Percentiles rank a stretch among this genome's conserved stretches.
These are phyloP conservation scores for Antechinus stuartii DNA, from an alignment of 2,113 vertebrate genomes.

Conservation along the genomic window DNA sequence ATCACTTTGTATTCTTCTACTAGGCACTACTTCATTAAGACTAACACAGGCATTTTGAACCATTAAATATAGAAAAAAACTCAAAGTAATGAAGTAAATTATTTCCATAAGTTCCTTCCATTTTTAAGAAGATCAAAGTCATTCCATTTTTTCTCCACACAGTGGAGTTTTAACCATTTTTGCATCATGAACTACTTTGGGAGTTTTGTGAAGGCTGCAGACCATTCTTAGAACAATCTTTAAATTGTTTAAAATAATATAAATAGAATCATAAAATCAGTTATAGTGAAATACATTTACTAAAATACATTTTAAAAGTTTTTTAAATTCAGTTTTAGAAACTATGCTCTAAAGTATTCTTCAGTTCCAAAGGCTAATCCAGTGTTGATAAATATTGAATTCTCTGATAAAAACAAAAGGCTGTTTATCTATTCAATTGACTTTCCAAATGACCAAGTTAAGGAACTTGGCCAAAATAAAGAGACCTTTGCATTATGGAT, in stretches of 20 bases:
- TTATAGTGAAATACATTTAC: not conserved
- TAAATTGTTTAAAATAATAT: not conserved
- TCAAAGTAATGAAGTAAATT: not conserved
- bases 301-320: not conserved
- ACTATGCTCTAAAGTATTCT: not conserved
- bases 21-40: conserved; percentile 2
- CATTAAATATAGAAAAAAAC: not conserved
- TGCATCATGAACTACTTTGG: not conserved
- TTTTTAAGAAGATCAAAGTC: conserved; percentile 22
- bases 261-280: not conserved
- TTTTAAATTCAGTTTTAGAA: not conserved
- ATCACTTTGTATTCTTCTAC: not conserved
- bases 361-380: not conserved
- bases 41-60: not conserved
- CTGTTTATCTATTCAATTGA: not conserved
- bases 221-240: not conserved
- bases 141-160: not conserved
- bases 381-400: not conserved
- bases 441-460: not conserved
- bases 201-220: not conserved
- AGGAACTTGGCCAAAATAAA: not conserved
- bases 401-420: not conserved
- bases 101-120: not conserved
- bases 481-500: not conserved
- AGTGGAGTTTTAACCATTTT: not conserved